These are phyloP conservation scores for Enteromius anoplus DNA, from an alignment of 2,797 vertebrate genomes.

Conservation along the genomic window DNA sequence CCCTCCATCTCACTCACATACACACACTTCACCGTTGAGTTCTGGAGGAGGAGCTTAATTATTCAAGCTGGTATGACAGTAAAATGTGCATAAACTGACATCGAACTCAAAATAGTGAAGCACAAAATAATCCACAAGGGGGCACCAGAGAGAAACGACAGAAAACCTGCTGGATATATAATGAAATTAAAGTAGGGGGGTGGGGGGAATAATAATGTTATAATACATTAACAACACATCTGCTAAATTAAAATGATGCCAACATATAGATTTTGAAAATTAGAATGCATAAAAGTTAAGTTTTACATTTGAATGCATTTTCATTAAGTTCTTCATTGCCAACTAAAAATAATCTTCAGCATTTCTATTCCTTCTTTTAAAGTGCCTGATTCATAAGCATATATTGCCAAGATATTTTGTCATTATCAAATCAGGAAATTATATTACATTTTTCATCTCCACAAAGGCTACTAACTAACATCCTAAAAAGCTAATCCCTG, in stretches of 20 bases:
- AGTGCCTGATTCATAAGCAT: not conserved
- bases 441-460: constrained; percentile 15
- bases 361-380: not conserved
- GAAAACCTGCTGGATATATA: not conserved
- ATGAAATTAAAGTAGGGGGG: not conserved
- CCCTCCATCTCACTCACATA: not conserved
- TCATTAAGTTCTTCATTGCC: not conserved
- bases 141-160: constrained; percentile 33
- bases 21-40: not conserved
- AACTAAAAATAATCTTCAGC: not conserved
- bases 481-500: constrained; percentile 15
- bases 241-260: not conserved
- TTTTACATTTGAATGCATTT: too few species aligned
- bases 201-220: not conserved
- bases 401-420: not conserved
- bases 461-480: constrained; percentile 21
- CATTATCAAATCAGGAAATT: constrained; percentile 28
- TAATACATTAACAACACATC: not conserved
- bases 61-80: constrained; percentile 3
- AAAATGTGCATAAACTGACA: not conserved
- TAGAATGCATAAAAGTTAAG: not conserved
- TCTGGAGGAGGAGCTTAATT: constrained; percentile 20
- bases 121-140: constrained; percentile 47
- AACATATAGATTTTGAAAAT: not conserved
- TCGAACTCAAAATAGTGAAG: not conserved